Evolutionary conservation across 2,888 invertebrate species (phyloP).

Genomic region (Achlya flavicornis): DNA sequence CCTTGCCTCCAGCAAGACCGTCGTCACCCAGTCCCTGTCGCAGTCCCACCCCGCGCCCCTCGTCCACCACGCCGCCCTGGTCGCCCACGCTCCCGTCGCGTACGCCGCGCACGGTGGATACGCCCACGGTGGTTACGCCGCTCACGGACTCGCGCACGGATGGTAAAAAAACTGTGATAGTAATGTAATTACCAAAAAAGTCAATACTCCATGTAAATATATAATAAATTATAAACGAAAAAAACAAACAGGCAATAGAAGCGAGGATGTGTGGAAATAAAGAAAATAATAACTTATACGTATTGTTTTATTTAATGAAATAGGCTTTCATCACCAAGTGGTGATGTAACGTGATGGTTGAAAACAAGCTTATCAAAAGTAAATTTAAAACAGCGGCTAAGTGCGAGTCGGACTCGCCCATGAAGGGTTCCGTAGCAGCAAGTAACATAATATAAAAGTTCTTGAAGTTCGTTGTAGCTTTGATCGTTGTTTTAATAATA

Average conservation of each 20-base stretch:
- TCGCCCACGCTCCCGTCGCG: conserved; percentile 45
- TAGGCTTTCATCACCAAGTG: no score
- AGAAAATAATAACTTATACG: conserved; percentile 62
- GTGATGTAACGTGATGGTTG: no score
- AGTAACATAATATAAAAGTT: no score
- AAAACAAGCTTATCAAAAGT: no score
- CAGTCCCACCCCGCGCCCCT: conserved; percentile 71
- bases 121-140: conserved; percentile 33
- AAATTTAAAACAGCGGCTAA: no score
- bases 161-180: conserved; percentile 77
- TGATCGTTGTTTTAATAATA: no score
- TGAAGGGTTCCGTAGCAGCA: no score
- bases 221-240: conserved; percentile 67
- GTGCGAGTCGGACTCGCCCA: no score
- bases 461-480: no score
- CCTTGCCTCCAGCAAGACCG: conserved; percentile 58
- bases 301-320: conserved; percentile 8
- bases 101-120: conserved; percentile 34
- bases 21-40: conserved; percentile 65
- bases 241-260: conserved; percentile 61
- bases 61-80: conserved; percentile 46
- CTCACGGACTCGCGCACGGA: conserved; percentile 58
- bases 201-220: conserved; percentile 74
- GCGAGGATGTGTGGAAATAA: conserved; percentile 82
- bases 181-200: conserved; percentile 65